Conservation (phyloP, 2,113 vertebrate species). For the Malurus cyaneus region DNA sequence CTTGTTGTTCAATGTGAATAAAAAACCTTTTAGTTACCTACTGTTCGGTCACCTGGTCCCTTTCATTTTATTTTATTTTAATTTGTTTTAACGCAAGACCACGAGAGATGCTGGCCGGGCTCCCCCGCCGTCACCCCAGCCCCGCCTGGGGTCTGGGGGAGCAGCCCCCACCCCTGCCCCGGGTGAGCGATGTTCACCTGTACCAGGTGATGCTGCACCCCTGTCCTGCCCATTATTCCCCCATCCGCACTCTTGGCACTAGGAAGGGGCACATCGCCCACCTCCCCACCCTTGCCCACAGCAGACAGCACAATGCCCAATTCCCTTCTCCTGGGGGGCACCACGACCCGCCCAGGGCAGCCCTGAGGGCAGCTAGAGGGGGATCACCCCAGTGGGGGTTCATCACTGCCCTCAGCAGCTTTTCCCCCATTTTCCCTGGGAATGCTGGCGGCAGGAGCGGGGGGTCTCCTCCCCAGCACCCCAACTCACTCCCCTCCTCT, state of each 20-base stretch:
- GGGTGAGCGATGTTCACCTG: neutral
- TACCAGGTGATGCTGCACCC: neutral
- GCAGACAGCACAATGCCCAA: fast-evolving
- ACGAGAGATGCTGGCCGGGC: neutral
- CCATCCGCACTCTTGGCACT: neutral
- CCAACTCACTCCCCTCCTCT: neutral
- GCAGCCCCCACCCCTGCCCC: fast-evolving
- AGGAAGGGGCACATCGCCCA: neutral
- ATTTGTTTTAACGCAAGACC: neutral
- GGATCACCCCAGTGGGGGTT: fast-evolving
- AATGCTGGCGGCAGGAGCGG: neutral
- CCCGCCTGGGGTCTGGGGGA: fast-evolving
- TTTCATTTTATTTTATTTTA: neutral
- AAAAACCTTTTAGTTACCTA: slow-evolving; percentile 75
- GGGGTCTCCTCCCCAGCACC: neutral
- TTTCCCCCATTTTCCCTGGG: neutral
- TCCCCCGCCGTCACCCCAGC: neutral
- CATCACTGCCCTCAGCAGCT: neutral
- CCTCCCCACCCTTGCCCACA: neutral
- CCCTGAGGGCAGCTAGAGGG: neutral
- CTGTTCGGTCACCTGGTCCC: slow-evolving; percentile 46
- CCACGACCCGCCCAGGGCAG: too few relatives aligned
- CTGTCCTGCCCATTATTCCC: fast-evolving
- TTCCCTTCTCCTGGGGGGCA: neutral
- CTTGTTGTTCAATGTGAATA: slow-evolving; percentile 82